These are phyloP conservation scores for Callospermophilus lateralis DNA, from an alignment of 2,113 vertebrate genomes.

Conservation along the genomic window DNA sequence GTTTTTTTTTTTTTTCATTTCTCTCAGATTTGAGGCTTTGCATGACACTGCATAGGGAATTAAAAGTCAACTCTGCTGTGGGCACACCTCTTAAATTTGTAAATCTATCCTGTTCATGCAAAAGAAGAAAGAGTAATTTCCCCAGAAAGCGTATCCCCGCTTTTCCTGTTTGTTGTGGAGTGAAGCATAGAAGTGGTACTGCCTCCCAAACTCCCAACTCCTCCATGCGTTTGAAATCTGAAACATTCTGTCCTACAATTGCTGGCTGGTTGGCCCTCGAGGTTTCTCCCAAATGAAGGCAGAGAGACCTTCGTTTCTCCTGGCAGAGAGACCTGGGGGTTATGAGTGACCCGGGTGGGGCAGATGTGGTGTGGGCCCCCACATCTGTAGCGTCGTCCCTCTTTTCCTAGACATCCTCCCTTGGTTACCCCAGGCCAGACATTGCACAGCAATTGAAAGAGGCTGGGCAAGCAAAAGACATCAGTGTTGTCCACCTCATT, in stretches of 20 bases:
- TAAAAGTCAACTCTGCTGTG: background rate
- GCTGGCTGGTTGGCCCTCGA: background rate
- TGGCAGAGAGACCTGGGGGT: background rate
- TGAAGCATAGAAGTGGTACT: background rate
- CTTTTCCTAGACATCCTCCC: background rate
- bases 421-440: background rate
- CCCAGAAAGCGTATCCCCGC: accelerated
- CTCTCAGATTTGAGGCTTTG: background rate
- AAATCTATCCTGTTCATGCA: background rate
- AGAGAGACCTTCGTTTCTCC: too few relatives aligned
- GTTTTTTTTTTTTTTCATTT: conserved; percentile 20
- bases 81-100: background rate
- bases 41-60: background rate
- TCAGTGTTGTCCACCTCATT: conserved; percentile 44
- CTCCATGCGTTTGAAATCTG: background rate
- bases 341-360: background rate
- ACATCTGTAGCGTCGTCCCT: background rate
- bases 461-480: background rate
- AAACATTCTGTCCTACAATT: background rate
- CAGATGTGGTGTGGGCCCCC: background rate
- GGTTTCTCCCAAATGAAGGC: background rate
- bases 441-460: background rate
- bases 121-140: background rate
- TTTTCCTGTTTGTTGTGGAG: background rate
- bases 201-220: too few relatives aligned